Evolutionary conservation across 1,140 invertebrate species (phyloP).

Genomic region (Ditylenchus dipsaci): DNA sequence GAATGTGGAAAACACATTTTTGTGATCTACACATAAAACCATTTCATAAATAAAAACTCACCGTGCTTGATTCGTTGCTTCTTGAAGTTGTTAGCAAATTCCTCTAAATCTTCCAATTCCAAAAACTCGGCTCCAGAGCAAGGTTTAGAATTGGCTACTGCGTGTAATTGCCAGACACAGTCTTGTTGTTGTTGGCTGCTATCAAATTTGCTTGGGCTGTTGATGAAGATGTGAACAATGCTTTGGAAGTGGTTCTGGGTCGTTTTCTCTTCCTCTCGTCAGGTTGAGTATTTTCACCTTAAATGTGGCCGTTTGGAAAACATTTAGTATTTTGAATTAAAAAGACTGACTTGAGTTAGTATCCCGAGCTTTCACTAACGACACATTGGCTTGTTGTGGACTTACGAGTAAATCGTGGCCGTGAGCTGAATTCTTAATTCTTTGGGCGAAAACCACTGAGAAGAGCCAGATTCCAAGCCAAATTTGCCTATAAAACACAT

Average conservation of each 20-base stretch:
- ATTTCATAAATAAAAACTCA: too few relatives aligned
- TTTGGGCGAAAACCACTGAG: too few relatives aligned
- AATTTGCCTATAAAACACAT: too few relatives aligned
- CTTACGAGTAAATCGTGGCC: too few relatives aligned
- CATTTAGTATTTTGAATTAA: too few relatives aligned
- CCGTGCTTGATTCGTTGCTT: slow-evolving; percentile 87
- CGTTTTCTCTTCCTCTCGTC: slow-evolving; percentile 5
- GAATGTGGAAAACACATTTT: too few relatives aligned
- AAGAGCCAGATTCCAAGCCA: too few relatives aligned
- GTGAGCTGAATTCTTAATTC: too few relatives aligned
- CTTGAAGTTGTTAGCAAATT: slow-evolving; percentile 94
- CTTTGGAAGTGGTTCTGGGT: slow-evolving; percentile 3
- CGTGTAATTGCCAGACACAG: not conserved
- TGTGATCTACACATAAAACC: too few relatives aligned
- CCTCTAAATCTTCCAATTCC: slow-evolving; percentile 87
- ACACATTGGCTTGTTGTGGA: too few relatives aligned
- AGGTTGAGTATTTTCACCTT: not conserved
- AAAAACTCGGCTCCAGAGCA: slow-evolving; percentile 1
- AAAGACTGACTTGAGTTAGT: too few relatives aligned
- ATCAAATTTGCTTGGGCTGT: not conserved
- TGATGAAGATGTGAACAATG: not conserved
- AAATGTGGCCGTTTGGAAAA: not conserved
- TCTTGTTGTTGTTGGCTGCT: not conserved
- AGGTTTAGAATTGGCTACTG: not conserved
- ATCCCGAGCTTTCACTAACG: too few relatives aligned